A percentile compares a stretch with the other conserved stretches of the same genome.
Conservation (phyloP, 2,113 vertebrate species). For the Sinocyclocheilus anophthalmus region DNA sequence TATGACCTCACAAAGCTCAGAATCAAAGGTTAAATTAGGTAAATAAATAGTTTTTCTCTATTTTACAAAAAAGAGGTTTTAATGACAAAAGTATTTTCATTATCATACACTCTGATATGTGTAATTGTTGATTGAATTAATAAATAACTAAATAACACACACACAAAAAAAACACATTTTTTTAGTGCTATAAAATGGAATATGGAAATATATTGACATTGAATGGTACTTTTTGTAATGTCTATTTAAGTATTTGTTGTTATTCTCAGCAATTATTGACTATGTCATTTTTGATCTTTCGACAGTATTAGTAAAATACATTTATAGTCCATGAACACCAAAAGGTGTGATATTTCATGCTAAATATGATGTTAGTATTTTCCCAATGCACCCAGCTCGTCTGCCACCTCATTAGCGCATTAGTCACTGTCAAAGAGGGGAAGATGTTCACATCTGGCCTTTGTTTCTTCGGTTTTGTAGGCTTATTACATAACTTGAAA, state of each 20-base stretch:
- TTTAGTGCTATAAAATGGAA: no score
- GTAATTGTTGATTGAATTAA: constrained; percentile 12
- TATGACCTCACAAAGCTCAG: constrained; percentile 35
- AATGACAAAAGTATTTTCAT: constrained; percentile 39
- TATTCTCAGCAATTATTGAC: no score
- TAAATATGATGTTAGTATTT: constrained; percentile 22
- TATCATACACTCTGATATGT: constrained; percentile 52
- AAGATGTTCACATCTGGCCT: constrained; percentile 41
- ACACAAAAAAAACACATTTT: no score
- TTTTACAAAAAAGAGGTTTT: constrained; percentile 37
- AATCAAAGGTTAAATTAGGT: constrained; percentile 24
- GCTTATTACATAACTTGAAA: constrained; percentile 32
- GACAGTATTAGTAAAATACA: neutral
- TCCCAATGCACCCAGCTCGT: neutral
- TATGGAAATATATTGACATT: no score
- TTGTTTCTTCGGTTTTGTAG: constrained; percentile 11
- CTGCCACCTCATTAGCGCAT: constrained; percentile 38
- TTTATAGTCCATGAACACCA: no score
- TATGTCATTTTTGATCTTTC: no score
- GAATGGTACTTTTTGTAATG: no score
- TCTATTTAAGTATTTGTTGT: no score
- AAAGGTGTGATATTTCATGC: constrained; percentile 2
- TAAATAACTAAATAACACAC: neutral
- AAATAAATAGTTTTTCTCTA: neutral
- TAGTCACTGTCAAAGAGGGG: neutral